A percentile compares a stretch with the other conserved stretches of the same genome.
Evolutionary conservation across 1,140 invertebrate genomes (phyloP).

Genomic region (Triops longicaudatus): DNA sequence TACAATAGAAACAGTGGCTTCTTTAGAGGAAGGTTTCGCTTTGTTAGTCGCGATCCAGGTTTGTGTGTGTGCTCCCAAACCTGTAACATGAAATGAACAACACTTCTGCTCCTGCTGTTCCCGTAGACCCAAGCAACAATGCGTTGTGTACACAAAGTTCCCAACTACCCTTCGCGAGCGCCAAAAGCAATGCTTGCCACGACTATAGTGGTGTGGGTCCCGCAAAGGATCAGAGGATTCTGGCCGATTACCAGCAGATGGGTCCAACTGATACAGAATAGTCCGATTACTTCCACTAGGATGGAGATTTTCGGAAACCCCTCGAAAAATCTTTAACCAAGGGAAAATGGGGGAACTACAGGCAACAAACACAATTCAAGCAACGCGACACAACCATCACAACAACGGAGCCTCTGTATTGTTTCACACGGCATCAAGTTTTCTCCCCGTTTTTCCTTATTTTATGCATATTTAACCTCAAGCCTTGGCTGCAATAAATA

Average conservation of each 20-base stretch:
- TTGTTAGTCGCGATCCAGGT: neutral
- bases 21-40: neutral
- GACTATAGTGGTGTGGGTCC: neutral
- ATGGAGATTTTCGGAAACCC: neutral
- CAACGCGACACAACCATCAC: constrained; percentile 10
- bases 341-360: neutral
- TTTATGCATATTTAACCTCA: neutral
- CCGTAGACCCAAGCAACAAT: neutral
- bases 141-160: neutral
- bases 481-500: neutral
- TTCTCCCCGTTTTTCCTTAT: neutral
- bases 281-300: constrained; percentile 14
- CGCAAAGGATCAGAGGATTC: constrained; percentile 14
- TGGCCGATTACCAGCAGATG: constrained; percentile 14
- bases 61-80: neutral
- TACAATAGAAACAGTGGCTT: neutral
- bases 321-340: neutral
- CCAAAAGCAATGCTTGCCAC: neutral
- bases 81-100: constrained; percentile 1
- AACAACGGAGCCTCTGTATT: neutral
- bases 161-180: neutral
- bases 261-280: constrained; percentile 10
- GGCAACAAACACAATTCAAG: neutral
- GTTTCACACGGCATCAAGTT: constrained; percentile 1
- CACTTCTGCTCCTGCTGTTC: constrained; percentile 1